Conservation (phyloP, 2,113 vertebrate species). For the Brachyhypopomus gauderio region DNA sequence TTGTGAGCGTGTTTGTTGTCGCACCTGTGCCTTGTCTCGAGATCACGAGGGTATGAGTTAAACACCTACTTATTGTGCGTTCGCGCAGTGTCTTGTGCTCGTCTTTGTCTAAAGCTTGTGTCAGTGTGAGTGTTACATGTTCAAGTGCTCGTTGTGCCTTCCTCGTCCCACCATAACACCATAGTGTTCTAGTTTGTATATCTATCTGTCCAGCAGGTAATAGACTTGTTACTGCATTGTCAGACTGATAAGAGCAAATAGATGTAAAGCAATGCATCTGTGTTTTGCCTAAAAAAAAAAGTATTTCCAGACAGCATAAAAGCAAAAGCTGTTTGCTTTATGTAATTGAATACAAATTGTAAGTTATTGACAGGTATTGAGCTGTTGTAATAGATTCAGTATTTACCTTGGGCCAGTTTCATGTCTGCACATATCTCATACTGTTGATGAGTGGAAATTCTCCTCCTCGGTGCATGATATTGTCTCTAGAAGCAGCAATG, state of each 20-base stretch:
- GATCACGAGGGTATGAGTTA: too few relatives aligned
- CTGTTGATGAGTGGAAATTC: not conserved
- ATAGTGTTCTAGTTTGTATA: not conserved
- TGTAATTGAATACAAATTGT: not conserved
- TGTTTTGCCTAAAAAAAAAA: slow-evolving; percentile 2
- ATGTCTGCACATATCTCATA: not conserved
- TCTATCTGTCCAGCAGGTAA: not conserved
- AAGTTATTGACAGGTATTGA: not conserved
- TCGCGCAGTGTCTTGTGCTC: too few relatives aligned
- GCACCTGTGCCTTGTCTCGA: too few relatives aligned
- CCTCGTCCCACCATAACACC: too few relatives aligned
- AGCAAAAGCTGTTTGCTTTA: not conserved
- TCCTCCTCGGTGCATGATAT: slow-evolving; percentile 29
- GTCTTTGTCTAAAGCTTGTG: too few relatives aligned
- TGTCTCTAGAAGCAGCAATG: slow-evolving; percentile 36
- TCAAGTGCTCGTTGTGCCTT: too few relatives aligned
- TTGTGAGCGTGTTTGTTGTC: too few relatives aligned
- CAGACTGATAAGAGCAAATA: slow-evolving; percentile 7
- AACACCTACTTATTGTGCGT: too few relatives aligned
- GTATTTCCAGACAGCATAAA: slow-evolving; percentile 1
- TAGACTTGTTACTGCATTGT: not conserved
- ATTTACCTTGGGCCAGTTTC: not conserved
- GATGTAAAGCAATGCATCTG: not conserved
- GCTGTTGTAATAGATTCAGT: not conserved
- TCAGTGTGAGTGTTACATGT: too few relatives aligned